A percentile compares a stretch with the other conserved stretches of the same genome.
Conservation (phyloP, 2,888 invertebrate species). For the Abscondita cerata region DNA sequence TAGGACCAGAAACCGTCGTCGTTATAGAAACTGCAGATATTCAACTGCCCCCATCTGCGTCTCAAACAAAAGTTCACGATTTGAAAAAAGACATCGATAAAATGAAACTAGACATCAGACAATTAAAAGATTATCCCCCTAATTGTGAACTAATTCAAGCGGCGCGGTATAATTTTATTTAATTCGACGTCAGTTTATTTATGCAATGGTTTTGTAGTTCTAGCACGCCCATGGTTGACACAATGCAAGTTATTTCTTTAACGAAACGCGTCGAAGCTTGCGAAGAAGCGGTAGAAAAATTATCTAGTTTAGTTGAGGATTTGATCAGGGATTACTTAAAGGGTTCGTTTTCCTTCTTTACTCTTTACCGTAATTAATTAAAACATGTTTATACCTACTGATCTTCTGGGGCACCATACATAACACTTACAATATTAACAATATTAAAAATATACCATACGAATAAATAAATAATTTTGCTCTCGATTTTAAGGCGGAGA, state of each 20-base stretch:
- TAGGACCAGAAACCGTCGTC: conserved; percentile 36
- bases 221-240: conserved; percentile 62
- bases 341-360: too few relatives aligned
- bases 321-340: too few relatives aligned
- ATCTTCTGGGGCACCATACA: too few relatives aligned
- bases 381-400: too few relatives aligned
- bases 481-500: too few relatives aligned
- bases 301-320: conserved; percentile 68
- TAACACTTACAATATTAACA: too few relatives aligned
- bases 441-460: too few relatives aligned
- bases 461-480: too few relatives aligned
- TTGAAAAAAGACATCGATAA: conserved; percentile 56
- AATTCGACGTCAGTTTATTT: too few relatives aligned
- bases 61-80: conserved; percentile 49
- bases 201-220: background rate
- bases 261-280: conserved; percentile 70
- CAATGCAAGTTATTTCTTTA: conserved; percentile 70
- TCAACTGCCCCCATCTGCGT: conserved; percentile 47
- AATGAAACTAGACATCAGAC: conserved; percentile 54
- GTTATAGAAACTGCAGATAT: conserved; percentile 38
- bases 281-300: conserved; percentile 67
- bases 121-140: conserved; percentile 55
- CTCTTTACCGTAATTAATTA: too few relatives aligned
- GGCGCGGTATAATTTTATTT: conserved; percentile 48
- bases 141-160: conserved; percentile 59